These are phyloP conservation scores for Eupeodes corollae DNA, from an alignment of 1,140 invertebrate species.

Conservation along the genomic window DNA sequence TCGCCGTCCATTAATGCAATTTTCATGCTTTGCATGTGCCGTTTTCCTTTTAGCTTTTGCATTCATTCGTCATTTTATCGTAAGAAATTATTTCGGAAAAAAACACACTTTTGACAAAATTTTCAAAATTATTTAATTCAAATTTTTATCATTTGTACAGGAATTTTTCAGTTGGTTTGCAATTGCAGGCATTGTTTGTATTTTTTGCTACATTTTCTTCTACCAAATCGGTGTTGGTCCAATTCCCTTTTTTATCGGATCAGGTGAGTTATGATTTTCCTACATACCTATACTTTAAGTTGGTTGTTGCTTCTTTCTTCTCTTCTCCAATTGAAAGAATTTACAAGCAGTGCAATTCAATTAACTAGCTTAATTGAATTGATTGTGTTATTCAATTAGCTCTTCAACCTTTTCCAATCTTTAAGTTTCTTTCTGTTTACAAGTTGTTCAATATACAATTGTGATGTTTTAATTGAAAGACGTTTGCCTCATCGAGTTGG, in stretches of 20 bases:
- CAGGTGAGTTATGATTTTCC: slow-evolving; percentile 7
- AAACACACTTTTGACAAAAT: neutral
- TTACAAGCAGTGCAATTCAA: no score
- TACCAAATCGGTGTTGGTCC: slow-evolving; percentile 71
- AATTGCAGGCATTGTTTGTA: slow-evolving; percentile 45
- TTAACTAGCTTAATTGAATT: no score
- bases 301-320: no score
- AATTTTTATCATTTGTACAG: slow-evolving; percentile 35
- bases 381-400: no score
- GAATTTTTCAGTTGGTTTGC: slow-evolving; percentile 41
- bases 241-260: slow-evolving; percentile 68
- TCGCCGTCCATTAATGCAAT: slow-evolving; percentile 42
- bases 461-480: no score
- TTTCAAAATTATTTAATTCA: slow-evolving; percentile 28
- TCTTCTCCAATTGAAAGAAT: no score
- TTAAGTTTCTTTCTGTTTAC: no score
- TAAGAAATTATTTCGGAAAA: slow-evolving; percentile 38
- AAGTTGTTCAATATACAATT: no score
- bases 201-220: slow-evolving; percentile 57
- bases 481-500: no score
- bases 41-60: slow-evolving; percentile 42
- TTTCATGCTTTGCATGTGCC: slow-evolving; percentile 40
- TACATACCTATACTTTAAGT: neutral
- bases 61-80: slow-evolving; percentile 40
- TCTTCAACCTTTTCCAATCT: no score